A percentile compares a stretch with the other conserved stretches of the same genome.
Conservation (phyloP, 2,113 vertebrate species). For the Aix galericulata region DNA sequence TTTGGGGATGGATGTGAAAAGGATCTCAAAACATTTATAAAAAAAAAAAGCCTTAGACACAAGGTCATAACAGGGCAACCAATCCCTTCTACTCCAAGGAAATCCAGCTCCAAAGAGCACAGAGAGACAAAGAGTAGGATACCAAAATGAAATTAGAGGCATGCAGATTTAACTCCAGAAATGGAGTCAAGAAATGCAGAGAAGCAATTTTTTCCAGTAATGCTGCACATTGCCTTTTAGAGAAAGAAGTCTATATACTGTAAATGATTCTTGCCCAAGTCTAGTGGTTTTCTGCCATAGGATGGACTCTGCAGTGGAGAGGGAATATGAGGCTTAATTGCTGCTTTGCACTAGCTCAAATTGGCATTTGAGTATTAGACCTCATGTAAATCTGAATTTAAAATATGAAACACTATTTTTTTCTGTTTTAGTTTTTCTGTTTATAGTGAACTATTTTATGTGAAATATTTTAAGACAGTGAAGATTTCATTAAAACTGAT, state of each 20-base stretch:
- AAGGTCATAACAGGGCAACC: not conserved
- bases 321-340: not conserved
- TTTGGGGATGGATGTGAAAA: not conserved
- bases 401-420: not conserved
- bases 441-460: not conserved
- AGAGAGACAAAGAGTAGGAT: not conserved
- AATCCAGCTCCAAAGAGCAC: not conserved
- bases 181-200: not conserved
- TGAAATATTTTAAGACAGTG: not conserved
- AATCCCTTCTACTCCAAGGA: not conserved
- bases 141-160: not conserved
- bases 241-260: not conserved
- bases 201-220: not conserved
- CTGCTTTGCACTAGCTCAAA: fast-evolving
- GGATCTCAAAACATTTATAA: not conserved
- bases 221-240: not conserved
- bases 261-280: not conserved
- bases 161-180: not conserved
- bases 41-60: not conserved
- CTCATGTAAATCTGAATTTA: not conserved
- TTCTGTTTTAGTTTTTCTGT: not conserved
- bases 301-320: not conserved
- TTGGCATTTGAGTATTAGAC: not conserved
- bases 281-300: not conserved
- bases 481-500: not conserved